These are phyloP conservation scores for Harpalus rufipes DNA, from an alignment of 2,888 invertebrate species.

Conservation along the genomic window DNA sequence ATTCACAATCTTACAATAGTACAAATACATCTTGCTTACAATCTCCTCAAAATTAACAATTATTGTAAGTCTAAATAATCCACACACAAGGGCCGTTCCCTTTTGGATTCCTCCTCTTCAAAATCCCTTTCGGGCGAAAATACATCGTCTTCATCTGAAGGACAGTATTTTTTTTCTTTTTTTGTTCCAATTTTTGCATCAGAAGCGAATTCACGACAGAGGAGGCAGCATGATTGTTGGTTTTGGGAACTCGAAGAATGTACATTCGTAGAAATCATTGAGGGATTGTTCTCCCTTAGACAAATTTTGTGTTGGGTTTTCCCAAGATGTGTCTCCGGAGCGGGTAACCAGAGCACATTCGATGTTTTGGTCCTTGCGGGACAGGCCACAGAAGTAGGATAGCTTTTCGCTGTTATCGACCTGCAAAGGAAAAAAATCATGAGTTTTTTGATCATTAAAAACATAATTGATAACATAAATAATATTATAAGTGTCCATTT, in stretches of 20 bases:
- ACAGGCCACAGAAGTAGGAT: conserved; percentile 79
- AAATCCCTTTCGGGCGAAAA: conserved; percentile 24
- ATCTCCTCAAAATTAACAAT: neutral
- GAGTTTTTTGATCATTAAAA: neutral
- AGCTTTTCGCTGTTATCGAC: conserved; percentile 79
- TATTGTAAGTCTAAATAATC: conserved; percentile 18
- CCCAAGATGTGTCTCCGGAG: conserved; percentile 78
- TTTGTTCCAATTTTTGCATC: conserved; percentile 28
- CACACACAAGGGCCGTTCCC: neutral
- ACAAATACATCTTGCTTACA: neutral
- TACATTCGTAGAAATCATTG: conserved; percentile 84
- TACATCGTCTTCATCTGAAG: conserved; percentile 38
- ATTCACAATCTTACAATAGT: conserved; percentile 32
- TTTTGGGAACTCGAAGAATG: conserved; percentile 82
- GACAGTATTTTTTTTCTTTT: conserved; percentile 51
- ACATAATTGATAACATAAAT: neutral
- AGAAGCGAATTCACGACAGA: conserved; percentile 71
- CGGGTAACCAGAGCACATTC: conserved; percentile 80
- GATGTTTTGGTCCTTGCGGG: conserved; percentile 77
- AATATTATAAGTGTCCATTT: no score
- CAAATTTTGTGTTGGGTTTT: conserved; percentile 78
- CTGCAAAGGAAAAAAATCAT: conserved; percentile 76
- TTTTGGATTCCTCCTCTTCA: neutral
- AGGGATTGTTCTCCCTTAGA: conserved; percentile 82
- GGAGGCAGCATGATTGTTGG: conserved; percentile 83